phyloP scores from a whole-genome alignment of 2,888 invertebrate genomes.

The Plusia festucae region DNA sequence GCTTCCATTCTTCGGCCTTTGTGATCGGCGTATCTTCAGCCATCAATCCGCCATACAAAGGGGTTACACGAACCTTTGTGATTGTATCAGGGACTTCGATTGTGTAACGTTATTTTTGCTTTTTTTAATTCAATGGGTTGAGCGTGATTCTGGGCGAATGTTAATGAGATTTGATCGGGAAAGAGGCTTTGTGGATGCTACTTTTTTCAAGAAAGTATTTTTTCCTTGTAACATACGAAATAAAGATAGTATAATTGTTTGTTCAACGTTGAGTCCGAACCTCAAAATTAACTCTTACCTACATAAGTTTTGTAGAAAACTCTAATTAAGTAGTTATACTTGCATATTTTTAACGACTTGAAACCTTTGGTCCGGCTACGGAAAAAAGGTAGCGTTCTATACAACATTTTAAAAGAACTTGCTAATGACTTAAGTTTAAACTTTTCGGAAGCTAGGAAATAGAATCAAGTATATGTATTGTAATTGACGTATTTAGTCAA shows the following conservation, averaged over 20 bases:
- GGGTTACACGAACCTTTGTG: slow-evolving; percentile 70
- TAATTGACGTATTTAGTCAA: no score
- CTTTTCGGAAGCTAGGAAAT: not conserved
- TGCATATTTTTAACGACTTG: slow-evolving; percentile 1
- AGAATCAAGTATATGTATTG: no score
- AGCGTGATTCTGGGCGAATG: slow-evolving; percentile 35
- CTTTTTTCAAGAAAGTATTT: not conserved
- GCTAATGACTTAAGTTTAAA: not conserved
- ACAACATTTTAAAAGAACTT: not conserved
- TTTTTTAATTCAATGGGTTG: slow-evolving; percentile 40
- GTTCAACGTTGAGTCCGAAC: no score
- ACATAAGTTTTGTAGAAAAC: no score
- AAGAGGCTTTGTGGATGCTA: not conserved
- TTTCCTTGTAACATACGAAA: not conserved
- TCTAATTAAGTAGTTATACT: not conserved
- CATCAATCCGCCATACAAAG: slow-evolving; percentile 76
- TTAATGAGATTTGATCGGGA: slow-evolving; percentile 49
- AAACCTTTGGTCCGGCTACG: not conserved
- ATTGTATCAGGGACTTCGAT: slow-evolving; percentile 65
- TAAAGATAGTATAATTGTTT: no score
- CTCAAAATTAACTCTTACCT: no score
- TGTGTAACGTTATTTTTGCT: slow-evolving; percentile 48
- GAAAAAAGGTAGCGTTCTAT: not conserved
- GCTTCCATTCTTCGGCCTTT: slow-evolving; percentile 69
- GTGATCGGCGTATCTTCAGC: slow-evolving; percentile 80